Conservation (phyloP, 2,888 invertebrate species). For the Hofmannophila pseudospretella region DNA sequence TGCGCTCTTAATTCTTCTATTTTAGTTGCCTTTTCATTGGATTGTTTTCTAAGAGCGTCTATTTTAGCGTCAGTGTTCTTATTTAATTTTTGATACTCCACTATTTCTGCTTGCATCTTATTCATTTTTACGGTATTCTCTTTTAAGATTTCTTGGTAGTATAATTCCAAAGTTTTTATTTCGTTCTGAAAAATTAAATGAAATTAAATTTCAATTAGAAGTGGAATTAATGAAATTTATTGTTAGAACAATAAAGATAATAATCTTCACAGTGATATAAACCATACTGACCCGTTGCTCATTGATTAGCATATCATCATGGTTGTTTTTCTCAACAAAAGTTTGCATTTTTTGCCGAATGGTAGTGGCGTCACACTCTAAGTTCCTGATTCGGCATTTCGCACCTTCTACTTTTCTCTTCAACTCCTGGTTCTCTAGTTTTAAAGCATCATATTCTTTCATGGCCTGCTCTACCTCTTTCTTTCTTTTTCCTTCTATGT, state of each 20-base stretch:
- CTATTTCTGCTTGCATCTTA: slow-evolving; percentile 57
- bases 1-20: slow-evolving; percentile 67
- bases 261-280: too few relatives aligned
- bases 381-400: slow-evolving; percentile 81
- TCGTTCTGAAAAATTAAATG: slow-evolving; percentile 72
- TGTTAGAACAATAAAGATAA: too few relatives aligned
- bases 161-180: slow-evolving; percentile 59
- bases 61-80: slow-evolving; percentile 70
- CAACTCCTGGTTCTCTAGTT: slow-evolving; percentile 75
- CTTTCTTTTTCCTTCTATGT: slow-evolving; percentile 73
- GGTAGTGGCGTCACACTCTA: slow-evolving; percentile 80
- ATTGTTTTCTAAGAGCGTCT: slow-evolving; percentile 65
- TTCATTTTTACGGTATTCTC: slow-evolving; percentile 71
- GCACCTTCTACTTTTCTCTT: slow-evolving; percentile 82
- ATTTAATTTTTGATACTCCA: slow-evolving; percentile 56
- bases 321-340: slow-evolving; percentile 79
- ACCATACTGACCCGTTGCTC: slow-evolving; percentile 72
- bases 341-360: slow-evolving; percentile 79
- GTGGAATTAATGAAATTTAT: too few relatives aligned
- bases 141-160: slow-evolving; percentile 69
- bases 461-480: slow-evolving; percentile 78
- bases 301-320: slow-evolving; percentile 80
- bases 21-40: slow-evolving; percentile 63
- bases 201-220: too few relatives aligned
- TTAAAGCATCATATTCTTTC: slow-evolving; percentile 76